Evolutionary conservation across 2,888 invertebrate genomes (phyloP).

Genomic region (Siphonodentalium dalli): DNA sequence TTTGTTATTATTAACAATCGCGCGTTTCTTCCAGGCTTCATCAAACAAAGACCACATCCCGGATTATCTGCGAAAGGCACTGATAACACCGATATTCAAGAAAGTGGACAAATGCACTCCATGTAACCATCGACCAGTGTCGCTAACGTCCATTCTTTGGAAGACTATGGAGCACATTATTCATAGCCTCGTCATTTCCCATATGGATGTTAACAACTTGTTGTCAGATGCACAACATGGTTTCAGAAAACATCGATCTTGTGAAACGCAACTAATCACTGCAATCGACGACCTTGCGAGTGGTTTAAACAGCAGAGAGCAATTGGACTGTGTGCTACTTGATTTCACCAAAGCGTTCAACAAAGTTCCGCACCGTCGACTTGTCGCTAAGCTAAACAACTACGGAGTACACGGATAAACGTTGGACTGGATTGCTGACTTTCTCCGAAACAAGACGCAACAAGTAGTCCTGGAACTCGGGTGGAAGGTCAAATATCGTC

Average conservation of each 20-base stretch:
- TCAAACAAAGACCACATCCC: background rate
- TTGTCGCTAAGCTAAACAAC: too few species aligned
- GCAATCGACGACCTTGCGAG: background rate
- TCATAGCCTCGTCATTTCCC: background rate
- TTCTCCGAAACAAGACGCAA: too few species aligned
- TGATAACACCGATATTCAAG: background rate
- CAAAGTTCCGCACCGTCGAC: too few species aligned
- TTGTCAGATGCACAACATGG: background rate
- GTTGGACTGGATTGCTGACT: too few species aligned
- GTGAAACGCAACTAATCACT: background rate
- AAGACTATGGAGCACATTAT: slow-evolving; percentile 1
- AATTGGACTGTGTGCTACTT: too few species aligned
- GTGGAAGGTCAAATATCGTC: too few species aligned
- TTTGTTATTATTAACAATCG: too few species aligned
- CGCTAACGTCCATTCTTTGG: background rate
- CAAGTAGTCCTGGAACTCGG: too few species aligned
- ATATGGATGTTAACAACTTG: background rate
- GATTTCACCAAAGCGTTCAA: too few species aligned
- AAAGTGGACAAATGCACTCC: background rate
- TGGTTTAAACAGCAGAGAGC: too few species aligned
- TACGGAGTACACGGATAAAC: too few species aligned
- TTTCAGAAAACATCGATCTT: slow-evolving; percentile 2
- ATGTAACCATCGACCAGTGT: slow-evolving; percentile 4
- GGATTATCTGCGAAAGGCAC: background rate
- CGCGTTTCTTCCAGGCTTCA: slow-evolving; percentile 3